Evolutionary conservation across 2,888 invertebrate genomes (phyloP), one percentile per base, ranked within the genome.

Genomic region (Carabus problematicus): DNA sequence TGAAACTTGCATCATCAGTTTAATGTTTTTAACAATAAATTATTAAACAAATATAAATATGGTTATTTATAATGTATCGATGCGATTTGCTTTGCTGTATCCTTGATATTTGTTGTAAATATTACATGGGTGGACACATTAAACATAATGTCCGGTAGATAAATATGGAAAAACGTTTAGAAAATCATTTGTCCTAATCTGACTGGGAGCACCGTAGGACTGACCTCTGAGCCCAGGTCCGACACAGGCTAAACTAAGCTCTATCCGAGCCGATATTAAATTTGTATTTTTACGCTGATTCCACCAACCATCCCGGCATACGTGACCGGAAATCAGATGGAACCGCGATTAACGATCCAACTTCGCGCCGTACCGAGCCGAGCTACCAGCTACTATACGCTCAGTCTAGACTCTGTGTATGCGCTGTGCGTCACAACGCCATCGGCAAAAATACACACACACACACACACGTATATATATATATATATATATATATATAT

Each of bases 261-360:
- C 78, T 60, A 70, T 77, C 76, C 77, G 77, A 77, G 76, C 79
- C 79, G 84, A 85, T 85, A 85, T 85, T 85, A 85, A 85, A 85
- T 85, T 85, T 85, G 85, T 85, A 85, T 85, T 85, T 85, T 85
- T 85, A 85, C 85, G 85, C 85, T 84, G 85, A 85, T 85, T 85
- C 85, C 83, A 83, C 83, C 82, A 84, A 83, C 83, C 82, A 83
- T 83, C 82, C 80, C 72, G 76, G 77, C 74, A 63, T 81, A 85
- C 85, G 85, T 85, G 85, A 85, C 81, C 79, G 79, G 85, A 85
- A 85, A 84, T 80, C 79, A 78, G 83, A 85, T 81, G 79, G 78
- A 76, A 78, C 79, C 79, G 80, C 85, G 84, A 85, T 85, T 85
- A 85, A 85, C 85, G 85, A 84, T 83, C 83, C 81, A 76, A 79